Evolutionary conservation across 2,113 vertebrate genomes (phyloP), one percentile per base, ranked within the genome.

Genomic region (Danionella cerebrum): DNA sequence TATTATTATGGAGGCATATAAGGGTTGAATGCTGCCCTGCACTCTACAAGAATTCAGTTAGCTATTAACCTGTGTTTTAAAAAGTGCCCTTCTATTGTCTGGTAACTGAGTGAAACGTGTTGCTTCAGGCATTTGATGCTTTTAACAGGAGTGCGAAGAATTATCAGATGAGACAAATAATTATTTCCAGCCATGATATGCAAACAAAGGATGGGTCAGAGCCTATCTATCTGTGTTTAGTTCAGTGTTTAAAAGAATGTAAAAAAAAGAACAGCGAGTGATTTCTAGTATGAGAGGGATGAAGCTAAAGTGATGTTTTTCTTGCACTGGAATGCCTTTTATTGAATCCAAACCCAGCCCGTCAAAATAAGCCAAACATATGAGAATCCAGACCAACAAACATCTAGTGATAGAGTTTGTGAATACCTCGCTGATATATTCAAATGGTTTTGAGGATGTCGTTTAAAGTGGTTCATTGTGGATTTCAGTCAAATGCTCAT

Each of bases 151-250:
- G 45, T 35, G 25, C 14, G 27, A 41, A 70, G 45, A 44, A 70
- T 67, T 36, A 54, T 62, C 33, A 55, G 35, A 63, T 64, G 31
- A 42, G 55, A 67, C n/a, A 42, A 64, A 57, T 55, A 67, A 55
- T 67, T 67, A 67, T 71, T 62, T 69, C 42, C 9, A 18, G 16
- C 21, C 33, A 7, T 64, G 21, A 50, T 51, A 13, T 9, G 48
- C 57, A 58, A 63, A 27, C 50, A 68, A 50, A 51, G 65, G 25
- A 42, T 52, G 59, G 53, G 63, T 55, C 63, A 35, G 19, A 59
- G 24, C 4, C 35, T 59, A 51, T 44, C n/a, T 1, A 7, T 10
- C 16, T 3, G 12, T 41, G 31, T 60, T 60, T 33, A 45, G 31
- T 60, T 31, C 39, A 31, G 41, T 60, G 16, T 41, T 60, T 45